Percentiles rank a stretch among this genome's conserved stretches.
phyloP scores from a whole-genome alignment of 2,888 invertebrate species.

The Pandemis corylana region DNA sequence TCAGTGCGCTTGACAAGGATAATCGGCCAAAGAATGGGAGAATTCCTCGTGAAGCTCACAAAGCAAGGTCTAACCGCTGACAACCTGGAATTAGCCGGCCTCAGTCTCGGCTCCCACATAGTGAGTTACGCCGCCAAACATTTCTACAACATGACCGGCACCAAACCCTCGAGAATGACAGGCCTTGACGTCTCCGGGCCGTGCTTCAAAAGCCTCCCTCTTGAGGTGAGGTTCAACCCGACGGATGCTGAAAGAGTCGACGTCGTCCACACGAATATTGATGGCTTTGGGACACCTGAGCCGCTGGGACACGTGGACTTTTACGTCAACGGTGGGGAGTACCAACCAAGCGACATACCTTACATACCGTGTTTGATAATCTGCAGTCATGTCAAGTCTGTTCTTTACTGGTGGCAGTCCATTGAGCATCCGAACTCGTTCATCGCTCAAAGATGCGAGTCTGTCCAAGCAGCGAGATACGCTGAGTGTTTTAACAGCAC shows the following conservation, averaged over 20 bases:
- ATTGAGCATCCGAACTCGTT: constrained; percentile 75
- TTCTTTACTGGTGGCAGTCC: constrained; percentile 76
- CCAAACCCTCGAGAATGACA: constrained; percentile 67
- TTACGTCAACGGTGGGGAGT: constrained; percentile 78
- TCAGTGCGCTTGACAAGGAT: constrained; percentile 67
- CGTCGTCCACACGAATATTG: constrained; percentile 75
- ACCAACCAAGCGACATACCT: constrained; percentile 70
- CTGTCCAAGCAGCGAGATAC: constrained; percentile 70
- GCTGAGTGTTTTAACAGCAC: constrained; percentile 70
- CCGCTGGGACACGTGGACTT: constrained; percentile 72
- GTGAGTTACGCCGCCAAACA: constrained; percentile 67
- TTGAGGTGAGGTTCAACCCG: constrained; percentile 57
- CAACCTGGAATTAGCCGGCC: constrained; percentile 70
- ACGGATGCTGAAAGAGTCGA: constrained; percentile 68
- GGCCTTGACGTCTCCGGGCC: constrained; percentile 78
- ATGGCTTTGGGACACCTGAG: constrained; percentile 78
- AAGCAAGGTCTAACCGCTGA: constrained; percentile 64
- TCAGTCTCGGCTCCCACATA: constrained; percentile 73
- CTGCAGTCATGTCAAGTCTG: constrained; percentile 69
- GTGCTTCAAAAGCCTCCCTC: constrained; percentile 65
- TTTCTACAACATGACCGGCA: constrained; percentile 66
- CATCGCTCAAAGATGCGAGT: constrained; percentile 67
- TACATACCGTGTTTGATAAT: constrained; percentile 70
- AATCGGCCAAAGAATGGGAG: constrained; percentile 70
- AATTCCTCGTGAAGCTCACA: constrained; percentile 65